Evolutionary conservation across 1,140 invertebrate species (phyloP).

Genomic region (Drosophila ananassae): DNA sequence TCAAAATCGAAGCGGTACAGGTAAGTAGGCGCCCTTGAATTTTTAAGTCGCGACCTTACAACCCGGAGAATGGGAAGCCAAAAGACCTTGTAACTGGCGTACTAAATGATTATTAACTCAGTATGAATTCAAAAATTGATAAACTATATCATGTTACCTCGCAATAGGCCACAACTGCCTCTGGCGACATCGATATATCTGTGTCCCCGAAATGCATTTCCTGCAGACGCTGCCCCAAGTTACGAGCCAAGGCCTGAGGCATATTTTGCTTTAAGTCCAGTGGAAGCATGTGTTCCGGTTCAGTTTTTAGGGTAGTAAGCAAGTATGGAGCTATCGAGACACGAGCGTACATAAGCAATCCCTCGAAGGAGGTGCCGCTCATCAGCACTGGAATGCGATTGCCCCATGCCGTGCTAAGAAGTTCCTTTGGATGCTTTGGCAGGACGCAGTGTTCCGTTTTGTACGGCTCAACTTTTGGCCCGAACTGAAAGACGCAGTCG

Average conservation of each 20-base stretch:
- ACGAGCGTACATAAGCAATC: constrained; percentile 64
- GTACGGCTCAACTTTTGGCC: constrained; percentile 74
- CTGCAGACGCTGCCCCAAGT: constrained; percentile 53
- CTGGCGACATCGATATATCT: constrained; percentile 35
- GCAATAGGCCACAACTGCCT: constrained; percentile 58
- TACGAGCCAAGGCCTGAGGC: constrained; percentile 30
- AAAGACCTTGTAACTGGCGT: constrained; percentile 83
- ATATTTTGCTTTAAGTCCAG: constrained; percentile 54
- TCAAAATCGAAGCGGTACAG: constrained; percentile 84
- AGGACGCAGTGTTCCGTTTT: constrained; percentile 54
- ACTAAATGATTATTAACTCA: constrained; percentile 35
- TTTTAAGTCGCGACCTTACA: constrained; percentile 44
- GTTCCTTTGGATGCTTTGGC: constrained; percentile 41
- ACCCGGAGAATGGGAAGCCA: constrained; percentile 81
- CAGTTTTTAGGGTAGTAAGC: constrained; percentile 51
- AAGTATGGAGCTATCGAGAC: constrained; percentile 58
- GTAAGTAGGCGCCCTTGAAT: constrained; percentile 74
- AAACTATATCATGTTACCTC: constrained; percentile 42
- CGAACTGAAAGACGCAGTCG: constrained; percentile 72
- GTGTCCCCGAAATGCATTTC: constrained; percentile 54
- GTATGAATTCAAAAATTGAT: neutral
- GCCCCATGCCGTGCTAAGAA: constrained; percentile 69
- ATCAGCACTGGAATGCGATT: constrained; percentile 84
- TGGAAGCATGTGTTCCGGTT: constrained; percentile 67
- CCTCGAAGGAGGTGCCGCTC: constrained; percentile 83